These are phyloP conservation scores for Plectropomus leopardus DNA, from an alignment of 2,113 vertebrate genomes.

Conservation along the genomic window DNA sequence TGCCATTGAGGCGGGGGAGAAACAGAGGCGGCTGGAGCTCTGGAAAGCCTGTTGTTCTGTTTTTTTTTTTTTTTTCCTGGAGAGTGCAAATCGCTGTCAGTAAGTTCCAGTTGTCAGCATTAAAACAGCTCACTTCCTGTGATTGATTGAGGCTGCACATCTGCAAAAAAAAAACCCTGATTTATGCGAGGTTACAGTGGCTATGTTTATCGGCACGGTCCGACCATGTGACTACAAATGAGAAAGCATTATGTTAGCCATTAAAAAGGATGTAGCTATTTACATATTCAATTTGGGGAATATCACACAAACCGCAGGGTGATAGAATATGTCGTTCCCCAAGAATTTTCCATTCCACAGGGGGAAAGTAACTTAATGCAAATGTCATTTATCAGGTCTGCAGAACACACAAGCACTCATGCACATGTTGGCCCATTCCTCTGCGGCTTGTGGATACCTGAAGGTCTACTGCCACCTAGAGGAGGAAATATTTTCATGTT, in stretches of 20 bases:
- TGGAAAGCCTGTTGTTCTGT: conserved; percentile 33
- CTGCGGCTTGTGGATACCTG: conserved; percentile 39
- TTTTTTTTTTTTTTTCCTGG: conserved; percentile 13
- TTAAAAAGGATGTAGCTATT: conserved; percentile 79
- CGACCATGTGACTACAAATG: conserved; percentile 69
- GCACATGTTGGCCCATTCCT: conserved; percentile 55
- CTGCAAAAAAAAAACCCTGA: conserved; percentile 43
- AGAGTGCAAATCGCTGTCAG: conserved; percentile 56
- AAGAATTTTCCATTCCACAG: conserved; percentile 71
- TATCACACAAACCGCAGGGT: conserved; percentile 74
- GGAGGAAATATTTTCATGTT: conserved; percentile 42
- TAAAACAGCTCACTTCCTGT: conserved; percentile 64
- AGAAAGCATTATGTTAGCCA: conserved; percentile 70
- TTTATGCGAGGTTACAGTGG: conserved; percentile 50
- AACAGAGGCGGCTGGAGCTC: conserved; percentile 24
- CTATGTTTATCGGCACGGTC: conserved; percentile 62
- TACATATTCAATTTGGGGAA: conserved; percentile 82
- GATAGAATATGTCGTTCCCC: conserved; percentile 76
- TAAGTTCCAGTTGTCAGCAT: conserved; percentile 56
- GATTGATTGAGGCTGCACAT: conserved; percentile 46
- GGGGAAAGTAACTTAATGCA: conserved; percentile 78
- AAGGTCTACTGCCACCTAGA: conserved; percentile 83
- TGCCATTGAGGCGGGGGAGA: conserved; percentile 43
- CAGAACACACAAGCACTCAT: conserved; percentile 62
- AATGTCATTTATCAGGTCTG: conserved; percentile 81